Evolutionary conservation across 2,113 vertebrate species (phyloP), one percentile per base, ranked within the genome.

Genomic region (Sterna hirundo): DNA sequence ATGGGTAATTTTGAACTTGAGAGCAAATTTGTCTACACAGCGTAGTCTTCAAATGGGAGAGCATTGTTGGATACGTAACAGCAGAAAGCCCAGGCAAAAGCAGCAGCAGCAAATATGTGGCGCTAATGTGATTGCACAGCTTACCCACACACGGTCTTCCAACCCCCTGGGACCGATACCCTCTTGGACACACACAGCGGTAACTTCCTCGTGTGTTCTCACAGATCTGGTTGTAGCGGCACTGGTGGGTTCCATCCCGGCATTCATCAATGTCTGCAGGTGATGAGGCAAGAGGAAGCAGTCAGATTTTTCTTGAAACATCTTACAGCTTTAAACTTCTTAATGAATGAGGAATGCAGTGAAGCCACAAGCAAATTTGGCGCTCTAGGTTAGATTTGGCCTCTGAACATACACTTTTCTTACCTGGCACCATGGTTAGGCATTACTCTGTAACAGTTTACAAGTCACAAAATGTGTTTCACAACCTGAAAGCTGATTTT

Each of bases 191-290:
- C 29, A 98, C 98, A 49, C 99, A 99, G 30, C 98, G 99, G 98
- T 99, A 99, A 97, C 99, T 99, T 66, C 99, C 99, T 76, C 97
- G 97, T 5, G 98, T 99, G 93, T 99, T 99, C 98, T 99, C 99
- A 82, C 99, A 99, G 58, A 99, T 98, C 98, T 99, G 99, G 96
- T 99, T 99, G 90, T 99, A 99, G 96, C 98, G 98, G 98, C 99
- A 99, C 80, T 99, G 99, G 96, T 99, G 99, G 29, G 98, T 99
- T 26, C 99, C 99, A 17, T 99, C 99, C 96, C 89, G 98, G 97
- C 99, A 99, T 94, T 99, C 99, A 65, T 99, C 98, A 5, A 99
- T 98, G 93, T 99, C 99, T 99, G 92, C 20, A 32, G 93, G 81
- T 72, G 40, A 88, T 16, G 92, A 47, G 32, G 65, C 51, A 95